A percentile compares a stretch with the other conserved stretches of the same genome.
These are phyloP conservation scores for Desoria tigrina DNA, from an alignment of 2,888 invertebrate species.

Conservation along the genomic window DNA sequence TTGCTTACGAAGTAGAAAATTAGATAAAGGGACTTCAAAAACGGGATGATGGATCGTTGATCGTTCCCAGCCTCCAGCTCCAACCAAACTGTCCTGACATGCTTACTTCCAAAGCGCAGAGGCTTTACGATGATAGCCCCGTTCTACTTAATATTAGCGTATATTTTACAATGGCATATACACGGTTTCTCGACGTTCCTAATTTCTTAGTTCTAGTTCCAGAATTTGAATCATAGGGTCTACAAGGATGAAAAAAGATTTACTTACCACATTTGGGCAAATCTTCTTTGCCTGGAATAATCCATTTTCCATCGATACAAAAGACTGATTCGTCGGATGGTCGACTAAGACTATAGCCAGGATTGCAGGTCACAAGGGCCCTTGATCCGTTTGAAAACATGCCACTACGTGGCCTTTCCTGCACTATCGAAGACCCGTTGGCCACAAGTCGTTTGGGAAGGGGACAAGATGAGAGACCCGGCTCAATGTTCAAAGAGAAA, in stretches of 20 bases:
- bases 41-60: too few relatives aligned
- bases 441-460: not conserved
- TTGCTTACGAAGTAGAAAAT: too few relatives aligned
- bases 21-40: too few relatives aligned
- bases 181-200: too few relatives aligned
- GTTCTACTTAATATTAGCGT: too few relatives aligned
- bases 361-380: conserved; percentile 1
- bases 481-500: conserved; percentile 5
- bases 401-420: conserved; percentile 1
- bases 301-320: conserved; percentile 37
- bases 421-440: not conserved
- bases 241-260: not conserved
- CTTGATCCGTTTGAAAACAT: not conserved
- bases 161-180: too few relatives aligned
- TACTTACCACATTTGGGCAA: conserved; percentile 4
- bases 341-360: not conserved
- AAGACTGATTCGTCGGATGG: conserved; percentile 17
- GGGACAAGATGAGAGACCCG: not conserved
- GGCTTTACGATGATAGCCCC: too few relatives aligned
- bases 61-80: too few relatives aligned
- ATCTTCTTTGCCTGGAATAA: conserved; percentile 15
- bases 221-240: too few relatives aligned
- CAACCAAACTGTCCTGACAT: too few relatives aligned
- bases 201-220: too few relatives aligned
- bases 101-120: too few relatives aligned